phyloP scores from a whole-genome alignment of 2,888 invertebrate species.

The Drepanosiphum platanoidis region DNA sequence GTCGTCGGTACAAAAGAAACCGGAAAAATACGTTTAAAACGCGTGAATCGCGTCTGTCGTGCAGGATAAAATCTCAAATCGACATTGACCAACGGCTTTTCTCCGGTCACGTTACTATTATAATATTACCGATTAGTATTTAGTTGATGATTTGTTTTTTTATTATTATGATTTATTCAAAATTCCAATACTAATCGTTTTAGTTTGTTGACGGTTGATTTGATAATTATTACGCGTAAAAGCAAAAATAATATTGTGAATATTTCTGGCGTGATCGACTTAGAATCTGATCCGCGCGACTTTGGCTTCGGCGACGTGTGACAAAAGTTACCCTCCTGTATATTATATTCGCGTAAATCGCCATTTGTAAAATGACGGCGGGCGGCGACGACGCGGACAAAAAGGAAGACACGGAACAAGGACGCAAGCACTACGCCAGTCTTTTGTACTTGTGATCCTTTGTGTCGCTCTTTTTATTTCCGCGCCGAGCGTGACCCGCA shows the following conservation, averaged over 20 bases:
- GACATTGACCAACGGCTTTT: too few species aligned
- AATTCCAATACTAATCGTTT: too few species aligned
- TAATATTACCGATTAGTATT: too few species aligned
- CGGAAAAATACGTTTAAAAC: too few species aligned
- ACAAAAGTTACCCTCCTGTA: not conserved
- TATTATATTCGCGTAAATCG: not conserved
- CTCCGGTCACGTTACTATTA: too few species aligned
- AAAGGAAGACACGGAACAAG: not conserved
- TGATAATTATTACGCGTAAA: too few species aligned
- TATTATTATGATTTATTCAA: too few species aligned
- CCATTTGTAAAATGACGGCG: not conserved
- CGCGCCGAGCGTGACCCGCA: not conserved
- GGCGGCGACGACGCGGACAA: not conserved
- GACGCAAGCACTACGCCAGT: not conserved
- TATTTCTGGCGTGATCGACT: not conserved
- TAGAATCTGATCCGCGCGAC: not conserved
- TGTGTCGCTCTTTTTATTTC: slow-evolving; percentile 12
- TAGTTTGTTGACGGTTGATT: too few species aligned
- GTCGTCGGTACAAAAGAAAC: too few species aligned
- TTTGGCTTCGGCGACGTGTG: not conserved
- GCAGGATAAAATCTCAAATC: too few species aligned
- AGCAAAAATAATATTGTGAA: not conserved
- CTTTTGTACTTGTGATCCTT: slow-evolving; percentile 1
- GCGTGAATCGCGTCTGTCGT: too few species aligned
- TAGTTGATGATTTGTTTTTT: too few species aligned